A percentile compares a stretch with the other conserved stretches of the same genome.
Conservation (phyloP, 2,888 invertebrate genomes). For the Trichopoda pennipes region DNA sequence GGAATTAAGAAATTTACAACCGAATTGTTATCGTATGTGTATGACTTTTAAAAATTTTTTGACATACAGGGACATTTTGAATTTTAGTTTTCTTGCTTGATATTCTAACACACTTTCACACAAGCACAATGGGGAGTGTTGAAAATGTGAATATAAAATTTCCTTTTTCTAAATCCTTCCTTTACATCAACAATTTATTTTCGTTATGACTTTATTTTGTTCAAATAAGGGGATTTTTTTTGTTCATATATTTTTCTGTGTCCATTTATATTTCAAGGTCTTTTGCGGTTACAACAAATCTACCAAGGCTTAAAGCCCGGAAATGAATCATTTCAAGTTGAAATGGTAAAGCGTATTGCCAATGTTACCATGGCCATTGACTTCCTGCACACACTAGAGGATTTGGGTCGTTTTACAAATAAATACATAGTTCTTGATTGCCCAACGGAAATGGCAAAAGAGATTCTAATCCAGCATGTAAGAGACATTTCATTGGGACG, state of each 20-base stretch:
- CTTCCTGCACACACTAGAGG: constrained; percentile 91
- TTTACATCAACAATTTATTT: too few relatives aligned
- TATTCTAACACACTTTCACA: not conserved
- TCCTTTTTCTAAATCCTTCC: constrained; percentile 13
- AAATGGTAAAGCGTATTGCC: constrained; percentile 92
- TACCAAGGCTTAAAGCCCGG: constrained; percentile 94
- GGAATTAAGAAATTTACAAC: constrained; percentile 32
- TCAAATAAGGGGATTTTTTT: not conserved
- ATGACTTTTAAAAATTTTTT: constrained; percentile 10
- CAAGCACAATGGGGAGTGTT: not conserved
- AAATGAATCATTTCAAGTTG: constrained; percentile 91
- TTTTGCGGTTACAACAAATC: constrained; percentile 94
- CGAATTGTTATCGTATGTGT: constrained; percentile 13
- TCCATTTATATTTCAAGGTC: constrained; percentile 83
- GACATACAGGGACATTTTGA: constrained; percentile 45
- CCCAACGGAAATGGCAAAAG: constrained; percentile 93
- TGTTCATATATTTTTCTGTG: constrained; percentile 23
- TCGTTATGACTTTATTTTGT: not conserved
- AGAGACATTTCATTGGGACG: constrained; percentile 92
- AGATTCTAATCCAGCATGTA: constrained; percentile 93
- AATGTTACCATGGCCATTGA: constrained; percentile 93
- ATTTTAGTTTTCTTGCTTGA: constrained; percentile 2
- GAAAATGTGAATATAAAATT: constrained; percentile 29
- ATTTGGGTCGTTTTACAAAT: constrained; percentile 91
- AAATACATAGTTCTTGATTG: constrained; percentile 96